Evolutionary conservation across 2,888 invertebrate species (phyloP).

Genomic region (Gryllus longicercus): DNA sequence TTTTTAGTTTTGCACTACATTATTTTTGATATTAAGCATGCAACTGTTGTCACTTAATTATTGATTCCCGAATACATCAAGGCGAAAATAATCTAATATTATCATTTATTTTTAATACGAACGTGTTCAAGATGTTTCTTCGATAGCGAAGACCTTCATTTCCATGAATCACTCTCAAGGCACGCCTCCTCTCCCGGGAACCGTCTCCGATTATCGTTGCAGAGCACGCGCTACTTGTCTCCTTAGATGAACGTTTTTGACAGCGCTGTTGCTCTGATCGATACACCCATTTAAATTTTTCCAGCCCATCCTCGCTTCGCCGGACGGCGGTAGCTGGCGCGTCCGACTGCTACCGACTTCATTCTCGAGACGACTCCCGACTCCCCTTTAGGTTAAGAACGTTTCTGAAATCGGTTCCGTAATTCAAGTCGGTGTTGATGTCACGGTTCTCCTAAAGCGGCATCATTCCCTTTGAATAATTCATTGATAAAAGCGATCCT

Average conservation of each 20-base stretch:
- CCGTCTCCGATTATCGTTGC: too few relatives aligned
- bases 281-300: background rate
- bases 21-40: too few relatives aligned
- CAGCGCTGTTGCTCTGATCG: background rate
- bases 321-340: background rate
- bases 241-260: background rate
- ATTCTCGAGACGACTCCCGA: background rate
- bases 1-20: too few relatives aligned
- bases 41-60: too few relatives aligned
- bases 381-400: background rate
- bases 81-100: too few relatives aligned
- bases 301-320: background rate
- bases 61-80: too few relatives aligned
- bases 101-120: too few relatives aligned
- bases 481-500: slow-evolving; percentile 17
- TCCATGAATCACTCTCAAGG: too few relatives aligned
- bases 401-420: slow-evolving; percentile 17
- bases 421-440: slow-evolving; percentile 17
- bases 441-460: slow-evolving; percentile 8
- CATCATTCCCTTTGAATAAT: background rate
- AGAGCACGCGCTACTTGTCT: too few relatives aligned
- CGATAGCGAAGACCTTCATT: too few relatives aligned
- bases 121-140: too few relatives aligned
- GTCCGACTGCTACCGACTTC: background rate
- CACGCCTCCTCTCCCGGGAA: too few relatives aligned